phyloP scores from a whole-genome alignment of 2,113 vertebrate species.

The Delphinapterus leucas region DNA sequence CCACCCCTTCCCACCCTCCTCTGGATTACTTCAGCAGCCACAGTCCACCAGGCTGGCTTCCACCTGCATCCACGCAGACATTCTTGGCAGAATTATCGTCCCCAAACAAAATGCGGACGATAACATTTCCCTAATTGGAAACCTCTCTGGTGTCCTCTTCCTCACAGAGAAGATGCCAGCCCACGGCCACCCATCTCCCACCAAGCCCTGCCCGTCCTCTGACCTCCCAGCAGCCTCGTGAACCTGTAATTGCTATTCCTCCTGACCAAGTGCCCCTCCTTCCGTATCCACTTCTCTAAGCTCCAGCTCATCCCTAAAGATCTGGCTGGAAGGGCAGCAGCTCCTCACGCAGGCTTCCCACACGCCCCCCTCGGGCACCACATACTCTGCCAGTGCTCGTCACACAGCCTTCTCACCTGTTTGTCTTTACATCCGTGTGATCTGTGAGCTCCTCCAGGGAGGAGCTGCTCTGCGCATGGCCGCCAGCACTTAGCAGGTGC shows the following conservation, averaged over 20 bases:
- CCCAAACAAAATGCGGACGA: not conserved
- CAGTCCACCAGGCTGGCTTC: rapidly evolving
- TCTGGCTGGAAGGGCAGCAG: rapidly evolving
- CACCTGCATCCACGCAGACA: too few relatives aligned
- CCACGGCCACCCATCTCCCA: rapidly evolving
- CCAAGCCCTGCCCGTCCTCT: too few relatives aligned
- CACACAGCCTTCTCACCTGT: rapidly evolving
- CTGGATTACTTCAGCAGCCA: rapidly evolving
- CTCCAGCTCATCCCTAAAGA: not conserved
- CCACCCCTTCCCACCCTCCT: rapidly evolving
- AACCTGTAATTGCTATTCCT: rapidly evolving
- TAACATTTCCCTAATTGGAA: not conserved
- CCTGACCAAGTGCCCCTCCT: not conserved
- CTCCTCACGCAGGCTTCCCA: not conserved
- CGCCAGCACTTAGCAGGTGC: not conserved
- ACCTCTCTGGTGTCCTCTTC: too few relatives aligned
- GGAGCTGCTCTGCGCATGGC: rapidly evolving
- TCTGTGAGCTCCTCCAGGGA: not conserved
- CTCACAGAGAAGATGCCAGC: not conserved
- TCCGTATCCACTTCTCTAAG: rapidly evolving
- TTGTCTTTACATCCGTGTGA: rapidly evolving
- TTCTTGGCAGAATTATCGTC: not conserved
- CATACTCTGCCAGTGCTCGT: rapidly evolving
- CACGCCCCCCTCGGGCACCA: not conserved
- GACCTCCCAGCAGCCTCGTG: not conserved